phyloP scores from a whole-genome alignment of 2,888 invertebrate species.

The Diarsia brunnea region DNA sequence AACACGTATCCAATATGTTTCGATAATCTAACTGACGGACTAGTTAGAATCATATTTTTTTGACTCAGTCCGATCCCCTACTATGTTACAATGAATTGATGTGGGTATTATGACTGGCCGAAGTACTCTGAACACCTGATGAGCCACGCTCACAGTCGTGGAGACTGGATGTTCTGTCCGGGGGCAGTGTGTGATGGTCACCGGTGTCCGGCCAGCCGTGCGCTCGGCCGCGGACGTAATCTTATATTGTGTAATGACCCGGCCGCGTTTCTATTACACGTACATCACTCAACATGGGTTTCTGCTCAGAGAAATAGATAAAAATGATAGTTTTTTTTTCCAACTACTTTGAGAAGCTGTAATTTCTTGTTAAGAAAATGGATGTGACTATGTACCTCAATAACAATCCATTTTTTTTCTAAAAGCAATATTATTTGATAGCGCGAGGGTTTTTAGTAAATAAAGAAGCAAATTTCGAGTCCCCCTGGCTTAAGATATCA shows the following conservation, averaged over 20 bases:
- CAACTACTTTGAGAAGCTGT: neutral
- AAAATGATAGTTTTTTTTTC: neutral
- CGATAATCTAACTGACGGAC: too few relatives aligned
- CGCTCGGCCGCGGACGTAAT: neutral
- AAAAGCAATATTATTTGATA: neutral
- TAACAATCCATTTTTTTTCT: neutral
- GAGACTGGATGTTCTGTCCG: slow-evolving; percentile 7
- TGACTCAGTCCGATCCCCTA: too few relatives aligned
- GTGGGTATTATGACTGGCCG: neutral
- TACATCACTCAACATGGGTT: neutral
- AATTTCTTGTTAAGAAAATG: neutral
- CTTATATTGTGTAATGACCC: slow-evolving; percentile 49
- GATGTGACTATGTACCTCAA: neutral
- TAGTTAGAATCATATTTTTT: too few relatives aligned
- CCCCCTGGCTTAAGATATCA: neutral
- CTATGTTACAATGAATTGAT: neutral
- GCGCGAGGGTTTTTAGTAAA: neutral
- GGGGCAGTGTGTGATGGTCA: too few relatives aligned
- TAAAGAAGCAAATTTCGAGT: neutral
- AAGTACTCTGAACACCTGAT: neutral
- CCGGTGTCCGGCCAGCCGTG: neutral
- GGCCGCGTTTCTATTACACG: slow-evolving; percentile 16
- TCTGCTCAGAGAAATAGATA: neutral
- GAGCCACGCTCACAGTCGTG: too few relatives aligned
- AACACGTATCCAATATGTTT: too few relatives aligned